A percentile compares a stretch with the other conserved stretches of the same genome.
Conservation (phyloP, 2,113 vertebrate genomes). For the Syngnathus typhle region DNA sequence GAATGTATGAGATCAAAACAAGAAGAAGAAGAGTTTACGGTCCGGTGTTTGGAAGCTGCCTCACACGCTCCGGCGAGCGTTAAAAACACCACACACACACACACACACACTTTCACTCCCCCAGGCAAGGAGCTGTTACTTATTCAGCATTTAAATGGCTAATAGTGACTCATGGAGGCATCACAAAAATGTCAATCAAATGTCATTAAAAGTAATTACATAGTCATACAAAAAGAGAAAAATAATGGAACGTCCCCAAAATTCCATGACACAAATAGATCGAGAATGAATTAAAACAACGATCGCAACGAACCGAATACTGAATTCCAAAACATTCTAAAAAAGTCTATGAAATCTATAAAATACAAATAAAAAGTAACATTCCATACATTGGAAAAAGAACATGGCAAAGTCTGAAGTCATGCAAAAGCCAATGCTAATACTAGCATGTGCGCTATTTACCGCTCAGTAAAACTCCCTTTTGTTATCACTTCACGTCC, state of each 20-base stretch:
- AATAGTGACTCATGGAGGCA: not conserved
- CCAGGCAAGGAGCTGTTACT: not conserved
- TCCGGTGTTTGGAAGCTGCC: not conserved
- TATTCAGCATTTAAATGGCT: not conserved
- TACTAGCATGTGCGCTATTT: not conserved
- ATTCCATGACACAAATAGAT: too few species aligned
- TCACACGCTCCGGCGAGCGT: not conserved
- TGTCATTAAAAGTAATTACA: not conserved
- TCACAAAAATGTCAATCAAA: not conserved
- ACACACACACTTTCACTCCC: not conserved
- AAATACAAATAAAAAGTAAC: not conserved
- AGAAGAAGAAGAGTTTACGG: not conserved
- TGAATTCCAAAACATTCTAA: too few species aligned
- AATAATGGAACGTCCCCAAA: too few species aligned
- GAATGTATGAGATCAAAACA: not conserved
- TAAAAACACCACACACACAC: not conserved
- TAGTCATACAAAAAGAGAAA: too few species aligned
- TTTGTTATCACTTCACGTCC: not conserved
- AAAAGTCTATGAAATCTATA: not conserved
- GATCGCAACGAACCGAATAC: too few species aligned
- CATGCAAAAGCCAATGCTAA: not conserved
- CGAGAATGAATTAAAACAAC: too few species aligned
- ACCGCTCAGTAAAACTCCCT: not conserved
- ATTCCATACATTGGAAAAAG: too few species aligned
- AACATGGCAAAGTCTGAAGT: not conserved